Evolutionary conservation across 1,140 invertebrate genomes (phyloP).

Genomic region (Battus philenor): DNA sequence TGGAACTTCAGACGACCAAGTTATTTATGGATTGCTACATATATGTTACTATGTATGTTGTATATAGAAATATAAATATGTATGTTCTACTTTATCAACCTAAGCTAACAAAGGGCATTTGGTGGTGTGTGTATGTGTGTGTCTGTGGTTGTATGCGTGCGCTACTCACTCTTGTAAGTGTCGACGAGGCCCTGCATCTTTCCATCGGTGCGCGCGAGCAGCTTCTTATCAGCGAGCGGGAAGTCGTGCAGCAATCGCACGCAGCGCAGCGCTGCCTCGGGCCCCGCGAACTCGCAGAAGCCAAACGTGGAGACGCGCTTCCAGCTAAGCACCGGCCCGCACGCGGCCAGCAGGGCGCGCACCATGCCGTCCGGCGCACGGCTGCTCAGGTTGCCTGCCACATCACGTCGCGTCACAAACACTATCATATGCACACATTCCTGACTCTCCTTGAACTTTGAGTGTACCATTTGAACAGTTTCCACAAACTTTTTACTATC

Average conservation of each 20-base stretch:
- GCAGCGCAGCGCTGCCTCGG: slow-evolving; percentile 95
- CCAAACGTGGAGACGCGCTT: slow-evolving; percentile 99
- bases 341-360: slow-evolving; percentile 90
- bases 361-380: slow-evolving; percentile 97
- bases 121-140: too few relatives aligned
- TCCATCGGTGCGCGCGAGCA: slow-evolving; percentile 98
- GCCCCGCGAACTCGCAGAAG: slow-evolving; percentile 96
- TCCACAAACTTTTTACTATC: too few relatives aligned
- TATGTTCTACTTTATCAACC: too few relatives aligned
- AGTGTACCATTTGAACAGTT: too few relatives aligned
- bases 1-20: too few relatives aligned
- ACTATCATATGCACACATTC: not conserved
- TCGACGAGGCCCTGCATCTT: slow-evolving; percentile 97
- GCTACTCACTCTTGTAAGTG: slow-evolving; percentile 90
- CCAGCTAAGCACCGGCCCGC: slow-evolving; percentile 97
- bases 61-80: too few relatives aligned
- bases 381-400: slow-evolving; percentile 95
- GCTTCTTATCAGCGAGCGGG: slow-evolving; percentile 93
- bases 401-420: too few relatives aligned
- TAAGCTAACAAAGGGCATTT: too few relatives aligned
- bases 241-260: slow-evolving; percentile 96
- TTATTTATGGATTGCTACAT: too few relatives aligned
- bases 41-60: too few relatives aligned
- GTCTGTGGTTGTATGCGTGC: too few relatives aligned
- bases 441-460: too few relatives aligned